A percentile compares a stretch with the other conserved stretches of the same genome.
These are phyloP conservation scores for Trissolcus japonicus DNA, from an alignment of 2,888 invertebrate species.

Conservation along the genomic window DNA sequence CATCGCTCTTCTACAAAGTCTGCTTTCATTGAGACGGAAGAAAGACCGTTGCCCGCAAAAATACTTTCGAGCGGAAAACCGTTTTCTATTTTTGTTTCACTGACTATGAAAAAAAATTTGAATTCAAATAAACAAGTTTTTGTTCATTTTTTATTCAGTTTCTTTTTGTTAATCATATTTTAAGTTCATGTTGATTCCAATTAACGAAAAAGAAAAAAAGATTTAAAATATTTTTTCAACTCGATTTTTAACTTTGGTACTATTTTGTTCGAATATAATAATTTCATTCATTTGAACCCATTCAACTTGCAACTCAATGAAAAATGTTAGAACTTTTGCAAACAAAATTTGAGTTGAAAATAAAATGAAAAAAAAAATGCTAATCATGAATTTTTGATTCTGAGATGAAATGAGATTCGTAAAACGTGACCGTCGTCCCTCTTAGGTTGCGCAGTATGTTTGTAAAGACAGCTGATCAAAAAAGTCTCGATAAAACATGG, in stretches of 20 bases:
- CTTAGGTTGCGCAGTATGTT: constrained; percentile 37
- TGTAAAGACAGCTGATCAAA: constrained; percentile 29
- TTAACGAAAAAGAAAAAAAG: no score
- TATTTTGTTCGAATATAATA: no score
- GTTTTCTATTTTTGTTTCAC: neutral
- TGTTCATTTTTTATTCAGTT: neutral
- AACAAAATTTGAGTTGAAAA: neutral
- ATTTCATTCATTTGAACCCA: neutral
- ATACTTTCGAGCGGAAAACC: constrained; percentile 21
- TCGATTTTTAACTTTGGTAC: neutral
- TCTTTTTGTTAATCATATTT: no score
- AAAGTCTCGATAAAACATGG: constrained; percentile 41
- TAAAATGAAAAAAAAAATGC: constrained; percentile 9
- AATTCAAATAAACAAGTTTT: neutral
- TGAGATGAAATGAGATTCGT: no score
- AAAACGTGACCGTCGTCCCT: constrained; percentile 12
- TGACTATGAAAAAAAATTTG: neutral
- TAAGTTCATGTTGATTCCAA: no score
- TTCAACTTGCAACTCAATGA: no score
- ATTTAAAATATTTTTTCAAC: no score
- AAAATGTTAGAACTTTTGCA: neutral
- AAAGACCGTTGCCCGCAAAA: constrained; percentile 18
- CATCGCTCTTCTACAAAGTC: constrained; percentile 84
- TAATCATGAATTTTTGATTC: constrained; percentile 23
- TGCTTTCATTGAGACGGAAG: constrained; percentile 65